Evolutionary conservation across 2,113 vertebrate genomes (phyloP), one percentile per base, ranked within the genome.

Genomic region (Anoura caudifer): DNA sequence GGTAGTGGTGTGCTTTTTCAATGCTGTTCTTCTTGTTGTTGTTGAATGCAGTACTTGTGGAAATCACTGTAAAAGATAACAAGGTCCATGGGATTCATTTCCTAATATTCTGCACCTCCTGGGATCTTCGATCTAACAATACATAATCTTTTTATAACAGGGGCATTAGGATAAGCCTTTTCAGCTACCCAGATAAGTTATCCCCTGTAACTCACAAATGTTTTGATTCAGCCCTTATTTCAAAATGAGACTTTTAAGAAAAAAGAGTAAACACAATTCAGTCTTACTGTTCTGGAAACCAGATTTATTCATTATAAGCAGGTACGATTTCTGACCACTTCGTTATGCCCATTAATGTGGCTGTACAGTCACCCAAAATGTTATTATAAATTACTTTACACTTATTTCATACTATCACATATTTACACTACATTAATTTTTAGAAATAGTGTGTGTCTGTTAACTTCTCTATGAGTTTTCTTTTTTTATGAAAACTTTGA

Each of bases 401-500:
- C 38, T 83, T 69, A 31, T 61, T 95, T 92, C 33, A 84, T 81
- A 45, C 77, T n/a, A 47, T 69, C 70, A 61, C 1, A 91, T 31
- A 41, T 90, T 90, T 80, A 26, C 4, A 43, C 45, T 59, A 28
- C 24, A 15, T n/a, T 43, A 7, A 47, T 45, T 65, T 65, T 77
- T 79, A 36, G n/a, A 36, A 54, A 54, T 54, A n/a, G 73, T 22
- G 45, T 50, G 10, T 63, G 5, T 45, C 5, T 82, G 15, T 73
- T 65, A 90, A 87, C 73, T 94, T 84, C 72, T 15, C 82, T 67
- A 22, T 77, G 31, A 72, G 41, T 76, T 87, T 80, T 59, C 84
- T 69, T 94, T 87, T 90, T n/a, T 63, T 24, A 80, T 72, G 67
- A 95, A 84, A 95, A 94, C 13, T 36, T 24, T 33, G n/a, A 92